A percentile compares a stretch with the other conserved stretches of the same genome.
phyloP scores from a whole-genome alignment of 2,888 invertebrate species.

The Resseliella maxima region DNA sequence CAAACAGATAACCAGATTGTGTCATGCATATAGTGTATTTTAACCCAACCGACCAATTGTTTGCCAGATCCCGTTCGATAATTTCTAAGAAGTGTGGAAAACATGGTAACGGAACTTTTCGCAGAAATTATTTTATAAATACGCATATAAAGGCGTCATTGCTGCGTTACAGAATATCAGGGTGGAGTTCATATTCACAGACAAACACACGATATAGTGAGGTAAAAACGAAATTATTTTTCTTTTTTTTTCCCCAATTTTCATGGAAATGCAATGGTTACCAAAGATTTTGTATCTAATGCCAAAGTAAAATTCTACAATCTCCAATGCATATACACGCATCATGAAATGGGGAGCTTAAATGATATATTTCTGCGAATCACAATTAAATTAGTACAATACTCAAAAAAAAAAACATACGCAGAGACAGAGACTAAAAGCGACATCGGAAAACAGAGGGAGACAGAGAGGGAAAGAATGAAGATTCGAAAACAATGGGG shows the following conservation, averaged over 20 bases:
- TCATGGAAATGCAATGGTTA: not conserved
- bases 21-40: not conserved
- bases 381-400: constrained; percentile 30
- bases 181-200: not conserved
- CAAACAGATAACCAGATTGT: not conserved
- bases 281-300: not conserved
- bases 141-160: not conserved
- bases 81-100: not conserved
- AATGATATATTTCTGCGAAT: not conserved
- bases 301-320: not conserved
- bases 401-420: too few relatives aligned
- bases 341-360: not conserved
- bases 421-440: too few relatives aligned
- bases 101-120: constrained; percentile 31
- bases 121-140: constrained; percentile 8
- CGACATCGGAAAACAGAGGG: not conserved
- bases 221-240: not conserved
- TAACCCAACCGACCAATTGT: not conserved
- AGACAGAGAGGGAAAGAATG: not conserved
- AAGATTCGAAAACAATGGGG: not conserved
- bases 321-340: not conserved
- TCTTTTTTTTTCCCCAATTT: not conserved
- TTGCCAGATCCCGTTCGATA: not conserved
- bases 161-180: not conserved
- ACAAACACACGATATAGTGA: not conserved